Evolutionary conservation across 2,888 invertebrate species (phyloP), one percentile per base, ranked within the genome.

Genomic region (Protophormia terraenovae): DNA sequence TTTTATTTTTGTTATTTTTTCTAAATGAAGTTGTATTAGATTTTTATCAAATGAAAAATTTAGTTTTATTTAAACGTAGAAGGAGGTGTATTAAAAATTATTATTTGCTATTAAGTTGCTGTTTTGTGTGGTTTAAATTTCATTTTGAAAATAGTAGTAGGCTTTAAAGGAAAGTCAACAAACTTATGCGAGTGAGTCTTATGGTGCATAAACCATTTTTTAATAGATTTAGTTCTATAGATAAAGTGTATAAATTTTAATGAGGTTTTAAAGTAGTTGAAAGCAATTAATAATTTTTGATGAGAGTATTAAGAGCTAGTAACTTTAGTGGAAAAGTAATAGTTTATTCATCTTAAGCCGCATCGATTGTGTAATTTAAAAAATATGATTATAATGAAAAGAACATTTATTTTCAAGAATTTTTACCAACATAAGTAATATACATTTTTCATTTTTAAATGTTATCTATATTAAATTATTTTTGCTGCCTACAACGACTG

Each of bases 21-120:
- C 12, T n/a, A 47, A 79, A 80, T 80, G 27, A 80, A 73, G 84
- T 84, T 76, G 84, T 77, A 38, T 72, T 38, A 77, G 84, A 84
- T 84, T 76, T 76, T 77, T 80, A 84, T 84, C 84, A 72, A 60
- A 84, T 71, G 71, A 80, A 73, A 80, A 73, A 67, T 80, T 73
- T 80, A 38, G 58, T 47, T 58, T 73, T 64, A 73, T 45, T 67
- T 66, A 80, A 47, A 35, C 27, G 16, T n/a, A n/a, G n/a, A 7
- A 47, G 32, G 14, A 22, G 22, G 47, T 66, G 16, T 35, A 27
- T 19, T 66, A 35, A n/a, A 60, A 58, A 47, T 35, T 69, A 8
- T 32, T 69, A n/a, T 69, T 24, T 35, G 10, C 27, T 45, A 19
- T n/a, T n/a, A n/a, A n/a, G n/a, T n/a, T 35, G 14, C 2, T 50